Evolutionary conservation across 2,797 vertebrate genomes (phyloP).

Genomic region (Falco peregrinus): DNA sequence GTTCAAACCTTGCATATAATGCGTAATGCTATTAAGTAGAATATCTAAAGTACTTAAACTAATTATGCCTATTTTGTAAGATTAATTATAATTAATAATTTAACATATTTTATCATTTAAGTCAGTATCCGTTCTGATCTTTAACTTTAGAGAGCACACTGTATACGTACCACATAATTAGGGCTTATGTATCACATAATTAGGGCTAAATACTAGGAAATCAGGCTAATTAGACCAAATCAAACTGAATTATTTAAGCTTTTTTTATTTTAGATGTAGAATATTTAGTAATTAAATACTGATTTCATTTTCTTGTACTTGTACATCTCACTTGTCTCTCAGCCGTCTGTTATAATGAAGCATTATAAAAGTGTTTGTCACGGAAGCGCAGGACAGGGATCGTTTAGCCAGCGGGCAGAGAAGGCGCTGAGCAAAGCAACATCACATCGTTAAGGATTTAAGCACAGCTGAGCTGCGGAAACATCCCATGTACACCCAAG

Average conservation of each 20-base stretch:
- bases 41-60: slow-evolving; percentile 82
- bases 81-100: slow-evolving; percentile 87
- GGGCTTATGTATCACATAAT: slow-evolving; percentile 84
- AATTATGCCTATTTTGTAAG: slow-evolving; percentile 84
- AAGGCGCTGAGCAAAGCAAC: neutral
- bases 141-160: slow-evolving; percentile 82
- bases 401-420: neutral
- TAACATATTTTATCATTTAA: slow-evolving; percentile 85
- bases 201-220: slow-evolving; percentile 86
- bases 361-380: slow-evolving; percentile 13
- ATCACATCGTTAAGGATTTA: neutral
- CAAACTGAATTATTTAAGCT: slow-evolving; percentile 86
- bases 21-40: slow-evolving; percentile 76
- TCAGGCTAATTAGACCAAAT: slow-evolving; percentile 85
- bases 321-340: slow-evolving; percentile 49
- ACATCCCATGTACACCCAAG: neutral
- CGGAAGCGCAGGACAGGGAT: neutral
- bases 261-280: slow-evolving; percentile 79
- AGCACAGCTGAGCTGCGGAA: neutral
- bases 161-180: slow-evolving; percentile 84
- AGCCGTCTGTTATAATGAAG: slow-evolving; percentile 22
- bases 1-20: slow-evolving; percentile 73
- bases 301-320: slow-evolving; percentile 75
- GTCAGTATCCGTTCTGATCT: slow-evolving; percentile 85
- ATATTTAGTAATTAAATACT: slow-evolving; percentile 80